Evolutionary conservation across 2,888 invertebrate species (phyloP), one percentile per base, ranked within the genome.

Genomic region (Selenia dentaria): DNA sequence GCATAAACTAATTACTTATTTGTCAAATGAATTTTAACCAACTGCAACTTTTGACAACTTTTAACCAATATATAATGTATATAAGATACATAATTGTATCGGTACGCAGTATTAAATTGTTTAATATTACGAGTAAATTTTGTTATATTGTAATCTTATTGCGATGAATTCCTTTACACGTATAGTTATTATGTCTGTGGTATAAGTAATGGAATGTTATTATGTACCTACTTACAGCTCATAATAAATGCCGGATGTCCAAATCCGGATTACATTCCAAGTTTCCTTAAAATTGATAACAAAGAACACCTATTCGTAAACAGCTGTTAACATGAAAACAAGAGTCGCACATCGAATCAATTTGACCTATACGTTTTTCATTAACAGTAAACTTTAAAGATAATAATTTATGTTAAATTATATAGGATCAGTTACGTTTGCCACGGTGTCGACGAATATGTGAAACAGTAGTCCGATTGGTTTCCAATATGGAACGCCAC

Each of bases 401-500:
- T 16, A 3, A 16, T 16, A 16, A 16, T 16, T 4, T 16, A 16
- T 16, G n/a, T n/a, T n/a, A n/a, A n/a, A n/a, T n/a, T n/a, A n/a
- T n/a, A 3, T 24, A 6, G 26, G 25, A 36, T 22, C 3, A 31
- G 28, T 25, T 25, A 4, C 37, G 39, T 42, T 34, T 44, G 46
- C 49, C 47, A 50, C 55, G 41, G 22, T 38, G 39, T 28, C 8
- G 26, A 42, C 36, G 51, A 43, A 47, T 8, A 22, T 47, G 31
- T 43, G 25, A 41, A 35, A 33, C 35, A 31, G 43, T 24, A 14
- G 28, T 38, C 18, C 20, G 47, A 53, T 52, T 29, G 20, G 28
- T 44, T 57, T 67, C 33, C 39, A 57, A 62, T 64, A 53, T 48
- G 59, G 60, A 61, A 66, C 44, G 64, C 59, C 64, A 68, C 67